These are phyloP conservation scores for Diceros bicornis DNA, from an alignment of 2,797 vertebrate genomes.

Conservation along the genomic window DNA sequence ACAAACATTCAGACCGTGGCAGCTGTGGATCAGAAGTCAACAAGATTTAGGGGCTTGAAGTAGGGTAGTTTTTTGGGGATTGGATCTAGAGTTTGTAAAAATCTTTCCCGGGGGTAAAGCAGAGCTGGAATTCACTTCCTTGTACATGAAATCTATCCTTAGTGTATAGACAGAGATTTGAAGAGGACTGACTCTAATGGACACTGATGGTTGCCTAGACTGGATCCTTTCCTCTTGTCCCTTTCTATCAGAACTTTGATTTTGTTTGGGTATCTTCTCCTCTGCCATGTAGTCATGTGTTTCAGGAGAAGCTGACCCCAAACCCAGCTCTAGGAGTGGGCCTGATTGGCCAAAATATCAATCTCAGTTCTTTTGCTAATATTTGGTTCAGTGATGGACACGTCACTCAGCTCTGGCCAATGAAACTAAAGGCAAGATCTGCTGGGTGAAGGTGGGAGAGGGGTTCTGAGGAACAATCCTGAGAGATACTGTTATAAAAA, in stretches of 20 bases:
- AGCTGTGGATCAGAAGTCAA: background rate
- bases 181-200: background rate
- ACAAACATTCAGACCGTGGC: background rate
- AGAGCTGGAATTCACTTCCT: background rate
- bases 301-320: background rate
- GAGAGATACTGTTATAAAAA: background rate
- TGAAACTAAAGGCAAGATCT: background rate
- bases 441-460: background rate
- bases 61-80: fast-evolving
- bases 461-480: background rate
- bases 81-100: background rate
- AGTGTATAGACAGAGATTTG: background rate
- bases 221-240: background rate
- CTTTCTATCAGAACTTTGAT: background rate
- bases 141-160: background rate
- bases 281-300: background rate
- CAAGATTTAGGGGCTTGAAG: background rate
- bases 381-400: background rate
- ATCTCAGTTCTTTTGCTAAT: background rate
- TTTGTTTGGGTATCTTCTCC: background rate
- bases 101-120: background rate
- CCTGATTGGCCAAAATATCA: background rate
- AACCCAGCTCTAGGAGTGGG: background rate
- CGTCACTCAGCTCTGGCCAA: background rate
- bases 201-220: background rate